Evolutionary conservation across 2,113 vertebrate species (phyloP), one percentile per base, ranked within the genome.

Genomic region (Gyps fulvus): DNA sequence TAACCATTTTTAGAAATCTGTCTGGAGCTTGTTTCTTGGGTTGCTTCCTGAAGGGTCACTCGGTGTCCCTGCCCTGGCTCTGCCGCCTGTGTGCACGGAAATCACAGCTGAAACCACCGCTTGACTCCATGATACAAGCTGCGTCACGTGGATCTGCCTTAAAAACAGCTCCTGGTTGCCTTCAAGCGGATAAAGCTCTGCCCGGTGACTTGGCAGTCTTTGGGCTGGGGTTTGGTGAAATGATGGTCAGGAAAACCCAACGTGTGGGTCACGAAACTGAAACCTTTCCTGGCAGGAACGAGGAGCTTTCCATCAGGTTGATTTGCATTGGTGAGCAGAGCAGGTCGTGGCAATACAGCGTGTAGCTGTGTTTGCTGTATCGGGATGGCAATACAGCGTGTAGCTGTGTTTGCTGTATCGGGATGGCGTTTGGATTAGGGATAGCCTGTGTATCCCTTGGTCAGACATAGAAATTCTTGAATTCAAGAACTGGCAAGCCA

Each of bases 371-470:
- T 34, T 50, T 57, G n/a, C 22, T 2, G 0, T 31, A 5, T 20
- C 1, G 4, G 49, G 55, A 20, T 61, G 66, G 25, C 5, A 58
- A 0, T 3, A 3, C 1, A 4, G 31, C 6, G 0, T 5, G 7
- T 9, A 10, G 38, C 63, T 47, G 57, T 3, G 2, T 34, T 50
- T 57, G n/a, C 22, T 2, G 0, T 31, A 5, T 20, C 1, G 4
- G 49, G 55, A 20, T 61, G 66, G 25, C 5, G 0, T 34, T 18
- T 29, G 42, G n/a, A 10, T 40, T 36, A 23, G 31, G 52, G 11
- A 10, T 45, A 49, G 4, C 27, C 31, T 27, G 0, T 3, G 1
- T 50, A 31, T n/a, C 40, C 43, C 36, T 78, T 70, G 16, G 25
- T 66, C 62, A 36, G 42, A n/a, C 3, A 4, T 1, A 34, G 52